A percentile compares a stretch with the other conserved stretches of the same genome.
Conservation (phyloP, 2,113 vertebrate genomes). For the Vulpes lagopus region DNA sequence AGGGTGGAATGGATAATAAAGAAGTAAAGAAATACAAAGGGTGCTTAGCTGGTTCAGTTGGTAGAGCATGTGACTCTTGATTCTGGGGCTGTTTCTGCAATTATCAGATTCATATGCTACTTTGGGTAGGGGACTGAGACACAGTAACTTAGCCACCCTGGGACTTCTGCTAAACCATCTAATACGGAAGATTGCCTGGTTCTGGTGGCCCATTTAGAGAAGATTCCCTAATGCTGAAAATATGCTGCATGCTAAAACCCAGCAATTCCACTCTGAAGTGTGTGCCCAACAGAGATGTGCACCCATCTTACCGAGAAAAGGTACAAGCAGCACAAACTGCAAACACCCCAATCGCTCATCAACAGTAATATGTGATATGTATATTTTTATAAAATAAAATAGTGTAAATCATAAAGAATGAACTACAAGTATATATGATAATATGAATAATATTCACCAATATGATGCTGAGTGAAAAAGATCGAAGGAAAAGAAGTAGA, state of each 20-base stretch:
- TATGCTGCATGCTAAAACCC: background rate
- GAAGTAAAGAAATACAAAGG: background rate
- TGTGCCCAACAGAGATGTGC: background rate
- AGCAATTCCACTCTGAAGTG: background rate
- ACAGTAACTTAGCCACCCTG: background rate
- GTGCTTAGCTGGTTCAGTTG: background rate
- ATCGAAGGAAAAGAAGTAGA: background rate
- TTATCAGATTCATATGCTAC: background rate
- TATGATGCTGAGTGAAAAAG: background rate
- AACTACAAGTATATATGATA: background rate
- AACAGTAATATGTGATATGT: background rate
- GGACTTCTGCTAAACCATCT: background rate
- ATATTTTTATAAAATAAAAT: background rate
- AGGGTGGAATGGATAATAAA: background rate
- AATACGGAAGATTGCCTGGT: background rate
- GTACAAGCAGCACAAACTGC: fast-evolving
- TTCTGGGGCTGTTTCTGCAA: background rate
- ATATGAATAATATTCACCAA: background rate
- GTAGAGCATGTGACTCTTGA: background rate
- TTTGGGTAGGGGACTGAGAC: background rate
- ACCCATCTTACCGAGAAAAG: background rate
- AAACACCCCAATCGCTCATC: background rate
- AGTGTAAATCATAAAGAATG: background rate
- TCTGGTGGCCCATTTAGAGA: background rate
- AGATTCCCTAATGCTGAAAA: background rate